Conservation (phyloP, 2,113 vertebrate genomes). For the Cyprinus carpio region DNA sequence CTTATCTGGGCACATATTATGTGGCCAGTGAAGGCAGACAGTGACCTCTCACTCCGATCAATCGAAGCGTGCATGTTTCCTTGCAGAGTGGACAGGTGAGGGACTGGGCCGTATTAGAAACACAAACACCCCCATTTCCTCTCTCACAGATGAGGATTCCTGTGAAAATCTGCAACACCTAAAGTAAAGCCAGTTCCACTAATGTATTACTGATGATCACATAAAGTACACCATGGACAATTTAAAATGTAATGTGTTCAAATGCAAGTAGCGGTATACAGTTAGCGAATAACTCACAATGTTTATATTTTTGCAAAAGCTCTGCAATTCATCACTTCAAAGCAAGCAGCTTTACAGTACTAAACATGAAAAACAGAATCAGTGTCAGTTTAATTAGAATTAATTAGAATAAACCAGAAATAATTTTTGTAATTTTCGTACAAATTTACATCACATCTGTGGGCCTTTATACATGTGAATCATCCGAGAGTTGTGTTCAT, state of each 20-base stretch:
- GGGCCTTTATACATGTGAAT: neutral
- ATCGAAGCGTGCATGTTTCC: neutral
- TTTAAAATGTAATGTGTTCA: neutral
- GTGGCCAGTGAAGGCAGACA: constrained; percentile 40
- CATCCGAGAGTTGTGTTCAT: neutral
- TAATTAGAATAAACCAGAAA: no score
- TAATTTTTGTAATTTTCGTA: no score
- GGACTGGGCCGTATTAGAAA: constrained; percentile 29
- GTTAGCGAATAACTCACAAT: no score
- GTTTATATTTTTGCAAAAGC: no score
- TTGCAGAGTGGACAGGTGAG: neutral
- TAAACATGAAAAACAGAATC: no score
- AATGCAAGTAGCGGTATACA: no score
- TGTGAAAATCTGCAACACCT: neutral
- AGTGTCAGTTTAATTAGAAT: no score
- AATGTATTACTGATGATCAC: neutral
- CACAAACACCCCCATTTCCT: constrained; percentile 17
- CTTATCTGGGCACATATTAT: constrained; percentile 52
- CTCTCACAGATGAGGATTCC: neutral
- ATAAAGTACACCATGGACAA: neutral
- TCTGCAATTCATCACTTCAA: no score
- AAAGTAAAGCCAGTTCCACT: neutral
- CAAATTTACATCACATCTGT: no score
- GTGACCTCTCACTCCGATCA: constrained; percentile 42
- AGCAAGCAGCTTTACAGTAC: no score